These are phyloP conservation scores for Campoletis raptor DNA, from an alignment of 2,888 invertebrate species.

Conservation along the genomic window DNA sequence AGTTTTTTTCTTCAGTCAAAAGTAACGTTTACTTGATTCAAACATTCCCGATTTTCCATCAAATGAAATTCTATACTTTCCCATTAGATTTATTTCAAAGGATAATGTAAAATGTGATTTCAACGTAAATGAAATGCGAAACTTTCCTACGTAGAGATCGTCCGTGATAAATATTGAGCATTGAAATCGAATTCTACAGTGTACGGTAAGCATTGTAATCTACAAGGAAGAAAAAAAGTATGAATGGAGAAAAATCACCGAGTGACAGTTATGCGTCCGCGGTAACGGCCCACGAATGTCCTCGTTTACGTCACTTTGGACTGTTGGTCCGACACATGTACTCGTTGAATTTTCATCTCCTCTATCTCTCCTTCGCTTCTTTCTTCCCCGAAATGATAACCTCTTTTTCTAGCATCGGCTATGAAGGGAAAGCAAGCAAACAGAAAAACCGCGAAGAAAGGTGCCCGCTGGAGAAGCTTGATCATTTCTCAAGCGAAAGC, in stretches of 20 bases:
- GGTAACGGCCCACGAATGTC: conserved; percentile 20
- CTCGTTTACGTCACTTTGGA: conserved; percentile 34
- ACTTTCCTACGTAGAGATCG: background rate
- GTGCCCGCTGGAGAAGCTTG: conserved; percentile 44
- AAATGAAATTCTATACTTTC: background rate
- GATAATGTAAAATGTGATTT: background rate
- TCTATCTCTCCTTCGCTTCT: conserved; percentile 4
- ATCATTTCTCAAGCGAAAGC: conserved; percentile 65
- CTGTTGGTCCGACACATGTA: conserved; percentile 13
- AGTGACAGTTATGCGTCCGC: conserved; percentile 23
- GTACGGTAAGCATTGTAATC: background rate
- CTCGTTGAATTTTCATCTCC: conserved; percentile 16
- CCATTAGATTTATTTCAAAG: background rate
- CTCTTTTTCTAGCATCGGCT: conserved; percentile 43
- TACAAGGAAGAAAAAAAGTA: conserved; percentile 13
- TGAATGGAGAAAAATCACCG: conserved; percentile 31
- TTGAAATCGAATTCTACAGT: background rate
- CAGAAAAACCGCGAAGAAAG: conserved; percentile 28
- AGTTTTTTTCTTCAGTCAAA: background rate
- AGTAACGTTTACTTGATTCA: background rate
- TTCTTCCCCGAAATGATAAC: conserved; percentile 49
- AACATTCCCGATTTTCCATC: background rate
- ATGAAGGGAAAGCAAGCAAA: conserved; percentile 38
- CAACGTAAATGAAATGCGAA: background rate
- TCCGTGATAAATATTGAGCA: background rate